Evolutionary conservation across 2,113 vertebrate species (phyloP).

Genomic region (Rhineura floridana): DNA sequence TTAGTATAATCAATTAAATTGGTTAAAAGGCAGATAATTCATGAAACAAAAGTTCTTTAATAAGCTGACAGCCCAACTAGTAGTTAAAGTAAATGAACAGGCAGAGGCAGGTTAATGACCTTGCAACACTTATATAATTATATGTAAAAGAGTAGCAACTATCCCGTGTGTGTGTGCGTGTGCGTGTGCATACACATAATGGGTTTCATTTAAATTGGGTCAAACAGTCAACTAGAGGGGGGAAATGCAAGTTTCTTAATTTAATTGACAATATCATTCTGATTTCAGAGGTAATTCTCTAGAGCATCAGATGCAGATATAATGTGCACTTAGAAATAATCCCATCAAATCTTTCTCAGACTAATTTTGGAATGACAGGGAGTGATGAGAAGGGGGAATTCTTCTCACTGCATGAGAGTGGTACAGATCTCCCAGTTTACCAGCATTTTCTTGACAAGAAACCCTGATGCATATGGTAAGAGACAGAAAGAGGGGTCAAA

Average conservation of each 20-base stretch:
- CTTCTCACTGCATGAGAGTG: conserved; percentile 10
- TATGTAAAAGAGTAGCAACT: neutral
- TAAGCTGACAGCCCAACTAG: neutral
- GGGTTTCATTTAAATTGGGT: neutral
- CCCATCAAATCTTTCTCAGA: conserved; percentile 19
- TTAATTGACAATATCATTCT: conserved; percentile 19
- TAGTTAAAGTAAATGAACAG: neutral
- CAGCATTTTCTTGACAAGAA: conserved; percentile 47
- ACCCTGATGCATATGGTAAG: neutral
- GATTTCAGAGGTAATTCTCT: conserved; percentile 14
- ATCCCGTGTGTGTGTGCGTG: neutral
- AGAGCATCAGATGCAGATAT: neutral
- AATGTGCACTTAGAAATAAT: neutral
- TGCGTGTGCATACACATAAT: neutral
- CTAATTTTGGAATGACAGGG: conserved; percentile 19
- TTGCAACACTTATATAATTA: neutral
- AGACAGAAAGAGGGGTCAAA: conserved; percentile 38
- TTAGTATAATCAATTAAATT: neutral
- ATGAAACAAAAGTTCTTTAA: neutral
- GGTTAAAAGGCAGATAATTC: neutral
- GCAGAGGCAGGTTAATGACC: neutral
- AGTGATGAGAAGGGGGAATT: conserved; percentile 18
- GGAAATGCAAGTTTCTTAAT: too few species aligned
- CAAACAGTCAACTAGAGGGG: neutral
- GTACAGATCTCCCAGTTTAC: conserved; percentile 31